Conservation (phyloP, 2,797 vertebrate genomes). For the Enteromius argenteus region DNA sequence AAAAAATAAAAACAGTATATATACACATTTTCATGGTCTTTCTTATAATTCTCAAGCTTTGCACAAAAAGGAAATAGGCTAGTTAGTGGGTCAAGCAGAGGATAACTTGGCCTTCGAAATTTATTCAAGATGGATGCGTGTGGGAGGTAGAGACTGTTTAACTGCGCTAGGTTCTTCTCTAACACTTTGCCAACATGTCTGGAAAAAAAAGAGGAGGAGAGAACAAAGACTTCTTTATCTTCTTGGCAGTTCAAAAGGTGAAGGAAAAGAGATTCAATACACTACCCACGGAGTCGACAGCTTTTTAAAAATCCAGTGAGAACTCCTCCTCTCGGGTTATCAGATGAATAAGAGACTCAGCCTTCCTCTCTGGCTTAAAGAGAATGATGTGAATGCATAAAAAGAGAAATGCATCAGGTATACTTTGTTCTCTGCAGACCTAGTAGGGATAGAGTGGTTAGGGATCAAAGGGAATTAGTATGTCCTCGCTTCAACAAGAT, state of each 20-base stretch:
- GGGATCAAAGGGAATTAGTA: conserved; percentile 12
- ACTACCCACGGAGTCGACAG: conserved; percentile 40
- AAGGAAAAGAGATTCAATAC: conserved; percentile 49
- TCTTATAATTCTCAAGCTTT: conserved; percentile 25
- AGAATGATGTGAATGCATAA: conserved; percentile 27
- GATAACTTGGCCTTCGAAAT: conserved; percentile 24
- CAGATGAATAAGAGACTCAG: conserved; percentile 43
- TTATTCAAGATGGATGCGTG: conserved; percentile 35
- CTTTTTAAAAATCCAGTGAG: conserved; percentile 41
- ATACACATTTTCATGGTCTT: conserved; percentile 70
- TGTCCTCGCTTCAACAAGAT: neutral
- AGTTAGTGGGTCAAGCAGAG: conserved; percentile 15
- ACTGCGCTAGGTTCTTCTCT: conserved; percentile 34
- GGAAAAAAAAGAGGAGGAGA: conserved; percentile 47
- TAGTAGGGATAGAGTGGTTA: neutral
- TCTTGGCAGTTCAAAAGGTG: conserved; percentile 44
- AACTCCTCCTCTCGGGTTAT: conserved; percentile 32
- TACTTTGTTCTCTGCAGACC: conserved; percentile 14
- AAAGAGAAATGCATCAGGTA: conserved; percentile 15
- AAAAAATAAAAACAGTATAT: conserved; percentile 84
- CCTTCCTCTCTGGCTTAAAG: conserved; percentile 11
- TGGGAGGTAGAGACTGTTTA: conserved; percentile 32
- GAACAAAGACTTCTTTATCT: conserved; percentile 51
- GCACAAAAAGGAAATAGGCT: neutral
- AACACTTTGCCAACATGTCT: conserved; percentile 44